phyloP scores from a whole-genome alignment of 2,888 invertebrate species.

The Himalopsyche tibetana region DNA sequence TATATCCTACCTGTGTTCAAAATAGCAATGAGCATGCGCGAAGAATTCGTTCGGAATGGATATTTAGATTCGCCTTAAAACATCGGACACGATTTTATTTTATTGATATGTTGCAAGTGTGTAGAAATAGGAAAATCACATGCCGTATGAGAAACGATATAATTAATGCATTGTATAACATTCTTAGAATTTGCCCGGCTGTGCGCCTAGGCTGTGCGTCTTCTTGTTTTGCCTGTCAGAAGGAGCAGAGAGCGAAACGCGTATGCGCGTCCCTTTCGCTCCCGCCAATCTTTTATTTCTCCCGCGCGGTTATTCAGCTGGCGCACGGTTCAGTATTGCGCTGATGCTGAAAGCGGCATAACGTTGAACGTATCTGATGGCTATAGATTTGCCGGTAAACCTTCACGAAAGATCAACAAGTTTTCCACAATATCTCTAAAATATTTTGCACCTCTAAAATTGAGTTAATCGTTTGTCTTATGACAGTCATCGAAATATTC shows the following conservation, averaged over 20 bases:
- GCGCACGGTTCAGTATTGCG: constrained; percentile 26
- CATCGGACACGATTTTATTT: neutral
- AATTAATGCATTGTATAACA: constrained; percentile 9
- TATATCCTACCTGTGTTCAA: neutral
- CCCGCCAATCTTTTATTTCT: constrained; percentile 8
- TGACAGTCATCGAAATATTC: neutral
- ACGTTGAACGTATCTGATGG: neutral
- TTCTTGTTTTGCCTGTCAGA: neutral
- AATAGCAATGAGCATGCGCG: neutral
- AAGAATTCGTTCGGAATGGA: neutral
- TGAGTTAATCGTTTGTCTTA: neutral
- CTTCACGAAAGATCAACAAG: constrained; percentile 20
- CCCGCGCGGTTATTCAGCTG: constrained; percentile 19
- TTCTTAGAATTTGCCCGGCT: constrained; percentile 17
- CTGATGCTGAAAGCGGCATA: constrained; percentile 9
- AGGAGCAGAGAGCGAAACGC: neutral
- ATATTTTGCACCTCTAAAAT: neutral
- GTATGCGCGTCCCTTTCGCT: constrained; percentile 4
- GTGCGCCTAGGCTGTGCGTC: constrained; percentile 31
- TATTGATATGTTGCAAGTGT: neutral
- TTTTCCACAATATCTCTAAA: neutral
- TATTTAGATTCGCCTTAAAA: neutral
- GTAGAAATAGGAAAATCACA: neutral
- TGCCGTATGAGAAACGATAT: neutral
- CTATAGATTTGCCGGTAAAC: constrained; percentile 15